Conservation (phyloP, 2,113 vertebrate genomes). For the Thryonomys swinderianus region DNA sequence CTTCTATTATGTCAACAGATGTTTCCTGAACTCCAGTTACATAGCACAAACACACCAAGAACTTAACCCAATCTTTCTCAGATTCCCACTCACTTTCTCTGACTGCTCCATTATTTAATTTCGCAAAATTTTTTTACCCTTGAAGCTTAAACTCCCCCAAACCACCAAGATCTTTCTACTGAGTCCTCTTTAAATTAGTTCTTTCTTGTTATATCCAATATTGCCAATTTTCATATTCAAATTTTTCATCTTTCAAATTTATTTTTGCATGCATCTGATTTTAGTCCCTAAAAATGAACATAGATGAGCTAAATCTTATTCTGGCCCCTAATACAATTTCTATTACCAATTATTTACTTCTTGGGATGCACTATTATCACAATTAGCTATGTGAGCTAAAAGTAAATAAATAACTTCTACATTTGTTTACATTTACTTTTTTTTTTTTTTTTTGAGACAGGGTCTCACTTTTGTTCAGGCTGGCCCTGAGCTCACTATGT, state of each 20-base stretch:
- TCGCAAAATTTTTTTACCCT: background rate
- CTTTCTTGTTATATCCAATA: background rate
- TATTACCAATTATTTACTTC: background rate
- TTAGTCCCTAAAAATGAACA: background rate
- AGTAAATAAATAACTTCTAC: background rate
- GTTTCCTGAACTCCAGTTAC: background rate
- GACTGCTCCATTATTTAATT: background rate
- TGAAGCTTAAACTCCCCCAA: constrained; percentile 28
- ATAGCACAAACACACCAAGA: background rate
- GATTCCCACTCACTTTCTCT: background rate
- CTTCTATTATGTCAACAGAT: background rate
- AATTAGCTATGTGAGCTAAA: background rate
- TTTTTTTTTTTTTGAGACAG: too few relatives aligned
- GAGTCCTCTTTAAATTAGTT: background rate
- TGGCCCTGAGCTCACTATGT: too few relatives aligned
- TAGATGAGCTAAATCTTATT: background rate
- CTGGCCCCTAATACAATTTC: background rate
- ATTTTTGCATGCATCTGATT: background rate
- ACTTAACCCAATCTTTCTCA: background rate
- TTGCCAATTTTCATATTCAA: background rate
- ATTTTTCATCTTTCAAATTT: background rate
- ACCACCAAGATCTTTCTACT: background rate
- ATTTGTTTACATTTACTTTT: background rate
- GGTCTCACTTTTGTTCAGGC: too few relatives aligned
- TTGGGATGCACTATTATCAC: background rate